Conservation (phyloP, 2,113 vertebrate species). For the Anarrhichthys ocellatus region DNA sequence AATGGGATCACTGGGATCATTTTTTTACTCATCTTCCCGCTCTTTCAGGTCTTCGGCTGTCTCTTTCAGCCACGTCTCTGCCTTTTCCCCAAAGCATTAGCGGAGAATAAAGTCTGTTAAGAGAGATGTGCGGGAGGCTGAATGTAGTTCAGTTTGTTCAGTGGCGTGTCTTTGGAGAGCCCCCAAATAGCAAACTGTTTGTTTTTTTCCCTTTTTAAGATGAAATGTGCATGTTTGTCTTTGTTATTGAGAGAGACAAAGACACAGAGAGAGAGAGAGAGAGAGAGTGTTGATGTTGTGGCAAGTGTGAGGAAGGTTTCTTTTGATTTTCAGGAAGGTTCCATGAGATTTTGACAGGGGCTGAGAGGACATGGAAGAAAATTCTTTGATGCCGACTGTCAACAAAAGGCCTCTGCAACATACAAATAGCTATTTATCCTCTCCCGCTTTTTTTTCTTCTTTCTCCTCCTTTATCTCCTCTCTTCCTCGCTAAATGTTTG, state of each 20-base stretch:
- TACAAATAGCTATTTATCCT: conserved; percentile 68
- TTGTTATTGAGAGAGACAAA: conserved; percentile 58
- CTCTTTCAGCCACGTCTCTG: conserved; percentile 8
- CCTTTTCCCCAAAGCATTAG: conserved; percentile 22
- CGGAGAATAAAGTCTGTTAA: conserved; percentile 37
- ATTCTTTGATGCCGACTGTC: conserved; percentile 72
- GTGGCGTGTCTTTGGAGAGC: conserved; percentile 58
- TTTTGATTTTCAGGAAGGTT: conserved; percentile 72
- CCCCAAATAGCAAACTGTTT: conserved; percentile 34
- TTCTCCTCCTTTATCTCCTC: background rate
- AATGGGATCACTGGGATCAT: conserved; percentile 45
- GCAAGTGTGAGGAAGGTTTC: conserved; percentile 56
- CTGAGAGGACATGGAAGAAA: conserved; percentile 66
- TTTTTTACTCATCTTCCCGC: conserved; percentile 18
- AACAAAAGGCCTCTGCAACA: conserved; percentile 68
- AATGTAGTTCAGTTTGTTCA: conserved; percentile 63
- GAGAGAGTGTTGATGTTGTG: conserved; percentile 60
- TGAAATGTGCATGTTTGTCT: conserved; percentile 56
- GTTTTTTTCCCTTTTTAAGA: conserved; percentile 50
- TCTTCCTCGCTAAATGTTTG: conserved; percentile 29
- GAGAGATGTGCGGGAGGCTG: conserved; percentile 45
- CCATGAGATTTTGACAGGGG: conserved; percentile 72
- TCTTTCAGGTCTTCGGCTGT: conserved; percentile 20
- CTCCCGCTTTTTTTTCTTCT: conserved; percentile 4
- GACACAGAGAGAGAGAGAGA: conserved; percentile 46